Evolutionary conservation across 2,888 invertebrate species (phyloP).

Genomic region (Galerucella calmariensis): DNA sequence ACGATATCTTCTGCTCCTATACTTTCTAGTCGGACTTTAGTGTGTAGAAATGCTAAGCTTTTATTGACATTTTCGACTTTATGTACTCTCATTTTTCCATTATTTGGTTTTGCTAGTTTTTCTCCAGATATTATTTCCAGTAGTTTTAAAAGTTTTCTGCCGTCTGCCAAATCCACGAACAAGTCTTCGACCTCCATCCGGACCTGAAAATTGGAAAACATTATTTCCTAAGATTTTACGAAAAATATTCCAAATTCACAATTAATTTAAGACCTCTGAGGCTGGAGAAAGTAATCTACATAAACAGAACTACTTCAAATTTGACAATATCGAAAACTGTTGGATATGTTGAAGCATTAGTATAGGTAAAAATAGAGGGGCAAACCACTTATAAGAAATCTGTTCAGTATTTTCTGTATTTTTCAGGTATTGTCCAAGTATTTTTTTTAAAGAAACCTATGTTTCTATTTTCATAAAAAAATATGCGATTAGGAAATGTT

Average conservation of each 20-base stretch:
- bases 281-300: too few species aligned
- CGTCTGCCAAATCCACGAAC: constrained; percentile 96
- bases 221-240: background rate
- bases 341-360: too few species aligned
- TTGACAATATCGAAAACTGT: too few species aligned
- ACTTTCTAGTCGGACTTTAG: constrained; percentile 96
- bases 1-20: constrained; percentile 99
- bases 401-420: too few species aligned
- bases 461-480: too few species aligned
- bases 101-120: constrained; percentile 95
- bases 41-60: constrained; percentile 94
- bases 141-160: constrained; percentile 89
- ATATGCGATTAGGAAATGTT: too few species aligned
- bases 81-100: constrained; percentile 95
- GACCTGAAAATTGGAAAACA: constrained; percentile 72
- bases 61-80: constrained; percentile 99
- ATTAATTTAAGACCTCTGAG: too few species aligned
- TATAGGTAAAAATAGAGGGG: too few species aligned
- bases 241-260: background rate
- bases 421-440: too few species aligned
- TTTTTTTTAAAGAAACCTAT: too few species aligned
- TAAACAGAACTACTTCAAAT: too few species aligned
- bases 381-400: too few species aligned
- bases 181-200: constrained; percentile 98
- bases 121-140: constrained; percentile 99